Base-by-base conservation (phyloP, 1,140 invertebrate genomes). In the Apolygus lucorum region DNA sequence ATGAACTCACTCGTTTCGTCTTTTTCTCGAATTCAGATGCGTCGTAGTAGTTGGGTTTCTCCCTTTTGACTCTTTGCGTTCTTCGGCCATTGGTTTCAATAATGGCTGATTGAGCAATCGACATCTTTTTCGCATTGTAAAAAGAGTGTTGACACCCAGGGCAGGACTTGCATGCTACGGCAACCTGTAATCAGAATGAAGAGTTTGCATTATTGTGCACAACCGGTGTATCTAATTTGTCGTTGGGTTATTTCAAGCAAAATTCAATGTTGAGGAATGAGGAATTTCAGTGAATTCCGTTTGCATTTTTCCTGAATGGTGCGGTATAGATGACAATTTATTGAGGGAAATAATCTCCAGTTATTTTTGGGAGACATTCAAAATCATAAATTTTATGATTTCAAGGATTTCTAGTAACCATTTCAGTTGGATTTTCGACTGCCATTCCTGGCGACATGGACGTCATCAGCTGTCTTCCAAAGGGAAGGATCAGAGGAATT, bases 1-100 rank as follows among this genome's bases (percentile, higher is more conserved):
- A 68, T 62, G 67, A 29, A 69, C 68, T 73, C 73, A 82, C 80
- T 76, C 83, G 87, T 76, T 84, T 83, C 28, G 85, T 83, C 76
- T 88, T 85, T 76, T 87, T 87, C 71, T 88, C 86, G 82, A 87
- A 86, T 81, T 91, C 88, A 73, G 90, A 82, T 8, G 89, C 85
- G 82, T 92, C 89, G 73, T 91, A 92, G 79, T 89, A 92, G 82
- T 91, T 88, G 29, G 89, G 89, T 75, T 90, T 90, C 69, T 89
- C 87, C 67, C 90, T 78, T 74, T 89, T 85, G 17, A 91, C 86
- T 68, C 90, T 78, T 73, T 88, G 88, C 0, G 90, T 91, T 70
- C 90, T 79, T 52, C 34, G 34, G 17, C 89, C 64, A 54, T 70
- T 71, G 52, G 67, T 70, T 42, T 42, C 70, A 42, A 70, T 17